phyloP scores from a whole-genome alignment of 1,140 invertebrate species.

The Leptopilina boulardi region DNA sequence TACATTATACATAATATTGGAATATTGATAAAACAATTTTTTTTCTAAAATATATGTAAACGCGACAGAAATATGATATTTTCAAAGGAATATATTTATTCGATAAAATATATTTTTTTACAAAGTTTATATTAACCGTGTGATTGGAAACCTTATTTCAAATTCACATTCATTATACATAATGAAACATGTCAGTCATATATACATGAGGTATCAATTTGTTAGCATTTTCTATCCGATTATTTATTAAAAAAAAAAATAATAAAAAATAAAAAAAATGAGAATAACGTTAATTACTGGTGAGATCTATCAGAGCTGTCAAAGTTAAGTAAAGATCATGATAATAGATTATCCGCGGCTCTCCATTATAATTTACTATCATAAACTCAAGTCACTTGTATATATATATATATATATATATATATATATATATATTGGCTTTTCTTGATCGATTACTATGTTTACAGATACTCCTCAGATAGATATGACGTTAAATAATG shows the following conservation, averaged over 20 bases:
- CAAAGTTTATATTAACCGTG: no score
- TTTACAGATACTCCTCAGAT: slow-evolving; percentile 20
- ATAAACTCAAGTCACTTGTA: slow-evolving; percentile 22
- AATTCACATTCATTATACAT: no score
- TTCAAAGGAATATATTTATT: no score
- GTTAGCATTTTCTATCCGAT: background rate
- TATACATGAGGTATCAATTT: background rate
- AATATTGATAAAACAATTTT: no score
- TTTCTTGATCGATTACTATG: slow-evolving; percentile 24
- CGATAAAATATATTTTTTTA: no score
- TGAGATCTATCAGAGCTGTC: slow-evolving; percentile 17
- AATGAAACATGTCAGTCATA: background rate
- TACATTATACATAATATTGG: no score
- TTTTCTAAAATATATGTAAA: no score
- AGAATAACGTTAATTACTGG: slow-evolving; percentile 1
- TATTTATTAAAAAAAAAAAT: background rate
- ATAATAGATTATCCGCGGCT: slow-evolving; percentile 14
- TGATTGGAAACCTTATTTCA: no score
- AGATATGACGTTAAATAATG: slow-evolving; percentile 6
- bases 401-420: no score
- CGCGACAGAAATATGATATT: no score
- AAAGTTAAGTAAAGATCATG: slow-evolving; percentile 11
- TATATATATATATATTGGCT: slow-evolving; percentile 12
- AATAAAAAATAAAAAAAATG: background rate
- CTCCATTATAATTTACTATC: slow-evolving; percentile 31